phyloP scores from a whole-genome alignment of 2,888 invertebrate species.

The Idaea dimidiata region DNA sequence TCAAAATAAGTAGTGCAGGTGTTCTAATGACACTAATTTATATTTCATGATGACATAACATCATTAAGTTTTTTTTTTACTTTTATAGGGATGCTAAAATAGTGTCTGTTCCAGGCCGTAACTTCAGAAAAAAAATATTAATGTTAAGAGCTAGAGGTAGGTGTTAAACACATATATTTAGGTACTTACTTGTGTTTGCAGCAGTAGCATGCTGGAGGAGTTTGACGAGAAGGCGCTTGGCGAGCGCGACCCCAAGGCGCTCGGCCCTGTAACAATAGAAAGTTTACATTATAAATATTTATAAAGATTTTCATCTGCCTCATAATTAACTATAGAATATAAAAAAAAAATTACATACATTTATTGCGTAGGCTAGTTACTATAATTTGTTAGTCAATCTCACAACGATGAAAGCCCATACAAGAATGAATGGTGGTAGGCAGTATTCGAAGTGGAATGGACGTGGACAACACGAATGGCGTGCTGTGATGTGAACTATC shows the following conservation, averaged over 20 bases:
- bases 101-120: background rate
- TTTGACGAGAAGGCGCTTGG: constrained; percentile 80
- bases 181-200: constrained; percentile 92
- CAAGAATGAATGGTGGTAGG: constrained; percentile 53
- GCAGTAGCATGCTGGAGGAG: constrained; percentile 94
- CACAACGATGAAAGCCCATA: constrained; percentile 42
- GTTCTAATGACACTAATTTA: constrained; percentile 40
- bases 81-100: background rate
- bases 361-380: background rate
- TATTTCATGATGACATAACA: constrained; percentile 14
- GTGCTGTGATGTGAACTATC: constrained; percentile 76
- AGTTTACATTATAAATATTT: background rate
- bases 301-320: background rate
- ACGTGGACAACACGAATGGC: constrained; percentile 49
- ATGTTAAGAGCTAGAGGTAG: background rate
- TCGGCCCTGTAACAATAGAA: constrained; percentile 76
- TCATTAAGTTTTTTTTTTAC: background rate
- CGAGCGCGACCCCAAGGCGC: constrained; percentile 79
- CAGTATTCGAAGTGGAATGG: constrained; percentile 52
- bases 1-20: constrained; percentile 43
- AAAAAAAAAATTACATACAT: background rate
- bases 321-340: background rate
- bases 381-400: constrained; percentile 24
- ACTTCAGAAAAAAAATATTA: background rate
- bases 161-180: background rate